These are phyloP conservation scores for Sapajus apella DNA, from an alignment of 2,113 vertebrate genomes.

Conservation along the genomic window DNA sequence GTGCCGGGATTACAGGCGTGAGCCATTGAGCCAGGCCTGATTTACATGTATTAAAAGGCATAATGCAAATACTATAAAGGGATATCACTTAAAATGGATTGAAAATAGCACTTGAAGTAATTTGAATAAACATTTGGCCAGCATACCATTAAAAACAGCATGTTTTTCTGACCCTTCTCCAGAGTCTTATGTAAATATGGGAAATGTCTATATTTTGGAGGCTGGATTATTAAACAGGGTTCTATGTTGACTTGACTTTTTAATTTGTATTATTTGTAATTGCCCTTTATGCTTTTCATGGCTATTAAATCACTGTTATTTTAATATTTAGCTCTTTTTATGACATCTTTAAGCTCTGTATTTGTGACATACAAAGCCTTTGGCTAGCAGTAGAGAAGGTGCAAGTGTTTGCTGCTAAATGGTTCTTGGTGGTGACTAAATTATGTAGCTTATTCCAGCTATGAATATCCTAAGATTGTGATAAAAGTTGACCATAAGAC, in stretches of 20 bases:
- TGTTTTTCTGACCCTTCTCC: not conserved
- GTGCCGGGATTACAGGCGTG: too few relatives aligned
- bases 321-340: not conserved
- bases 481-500: not conserved
- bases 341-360: not conserved
- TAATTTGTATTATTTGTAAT: constrained; percentile 18
- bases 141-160: not conserved
- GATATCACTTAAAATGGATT: not conserved
- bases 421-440: not conserved
- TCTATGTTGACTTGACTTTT: not conserved
- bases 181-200: not conserved
- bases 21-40: not conserved
- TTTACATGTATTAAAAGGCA: not conserved
- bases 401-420: not conserved
- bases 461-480: not conserved
- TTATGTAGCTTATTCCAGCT: not conserved
- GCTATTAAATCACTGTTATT: not conserved
- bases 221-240: not conserved
- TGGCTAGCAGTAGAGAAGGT: not conserved
- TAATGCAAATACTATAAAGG: not conserved
- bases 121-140: constrained; percentile 21
- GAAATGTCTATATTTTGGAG: not conserved
- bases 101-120: not conserved
- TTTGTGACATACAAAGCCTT: not conserved
- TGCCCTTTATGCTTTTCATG: not conserved